phyloP scores from a whole-genome alignment of 2,888 invertebrate genomes.

The Bellardia bayeri region DNA sequence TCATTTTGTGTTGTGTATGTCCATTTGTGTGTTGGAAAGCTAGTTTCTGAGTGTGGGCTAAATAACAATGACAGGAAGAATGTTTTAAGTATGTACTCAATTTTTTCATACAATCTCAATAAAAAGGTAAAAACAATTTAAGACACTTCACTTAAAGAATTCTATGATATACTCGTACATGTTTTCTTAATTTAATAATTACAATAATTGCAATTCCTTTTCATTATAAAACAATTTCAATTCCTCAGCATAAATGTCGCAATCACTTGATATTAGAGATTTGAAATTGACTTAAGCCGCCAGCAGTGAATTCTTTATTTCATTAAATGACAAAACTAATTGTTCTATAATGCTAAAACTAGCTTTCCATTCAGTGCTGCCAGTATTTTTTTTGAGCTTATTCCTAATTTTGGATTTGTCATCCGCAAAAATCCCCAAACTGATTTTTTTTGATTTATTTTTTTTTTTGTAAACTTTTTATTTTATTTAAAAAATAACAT shows the following conservation, averaged over 20 bases:
- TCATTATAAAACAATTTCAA: background rate
- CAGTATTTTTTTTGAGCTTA: too few species aligned
- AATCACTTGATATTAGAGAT: background rate
- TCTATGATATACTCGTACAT: background rate
- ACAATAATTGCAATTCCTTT: conserved; percentile 8
- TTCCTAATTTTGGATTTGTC: too few species aligned
- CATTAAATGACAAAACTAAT: conserved; percentile 47
- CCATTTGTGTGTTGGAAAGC: background rate
- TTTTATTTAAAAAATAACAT: too few species aligned
- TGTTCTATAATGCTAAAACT: conserved; percentile 41
- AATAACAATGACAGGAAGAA: conserved; percentile 47
- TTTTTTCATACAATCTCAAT: background rate
- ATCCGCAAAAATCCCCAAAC: too few species aligned
- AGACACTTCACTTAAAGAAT: background rate
- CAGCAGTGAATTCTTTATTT: conserved; percentile 38
- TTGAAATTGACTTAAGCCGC: background rate
- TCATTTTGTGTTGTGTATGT: background rate
- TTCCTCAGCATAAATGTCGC: background rate
- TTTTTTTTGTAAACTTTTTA: too few species aligned
- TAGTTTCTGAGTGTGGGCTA: conserved; percentile 31
- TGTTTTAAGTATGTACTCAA: conserved; percentile 21
- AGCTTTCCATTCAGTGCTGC: background rate
- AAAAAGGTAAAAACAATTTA: conserved; percentile 50
- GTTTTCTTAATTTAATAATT: conserved; percentile 44
- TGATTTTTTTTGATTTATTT: too few species aligned